Evolutionary conservation across 2,888 invertebrate species (phyloP), one percentile per base, ranked within the genome.

Genomic region (Emesis furor): DNA sequence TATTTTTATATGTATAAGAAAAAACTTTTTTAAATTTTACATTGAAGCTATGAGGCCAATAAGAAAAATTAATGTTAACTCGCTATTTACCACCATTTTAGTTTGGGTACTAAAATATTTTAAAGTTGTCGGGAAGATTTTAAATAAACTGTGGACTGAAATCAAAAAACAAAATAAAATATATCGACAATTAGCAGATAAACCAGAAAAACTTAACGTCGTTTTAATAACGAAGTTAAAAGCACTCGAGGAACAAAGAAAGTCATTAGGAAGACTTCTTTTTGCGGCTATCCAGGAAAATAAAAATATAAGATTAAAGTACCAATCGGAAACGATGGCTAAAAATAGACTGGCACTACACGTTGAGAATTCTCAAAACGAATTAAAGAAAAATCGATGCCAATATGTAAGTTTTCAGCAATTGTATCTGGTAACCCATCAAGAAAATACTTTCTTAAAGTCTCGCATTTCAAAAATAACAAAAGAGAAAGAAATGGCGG

Each of bases 381-480:
- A 92, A 88, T 92, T 95, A 3, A 95, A 94, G 89, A 94, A 95
- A 86, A 94, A 93, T 67, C 91, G 93, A 84, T 92, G 93, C 0
- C 92, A 86, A 85, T 95, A 93, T 78, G 88, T 93, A 2, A 94
- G 91, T 87, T 95, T 95, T 80, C 95, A 95, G 89, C 94, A 96
- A 84, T 89, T 95, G 37, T 95, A 95, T 90, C 84, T 94, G 37
- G 87, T 93, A 1, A 94, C 95, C 1, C 92, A 94, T 39, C 94
- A 95, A 90, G 96, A 96, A 91, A 96, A 96, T 87, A 84, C 89
- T 65, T 95, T 93, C 87, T 86, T 96, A 30, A 95, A 94, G 88
- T 90, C 90, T 39, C 92, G 94, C 2, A 73, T 96, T 51, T 91
- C 90, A 73, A 94, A 94, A 90, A 79, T 96, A 0, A 89, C 86